Evolutionary conservation across 2,888 invertebrate species (phyloP), one percentile per base, ranked within the genome.

Genomic region (Andricus quercusramuli): DNA sequence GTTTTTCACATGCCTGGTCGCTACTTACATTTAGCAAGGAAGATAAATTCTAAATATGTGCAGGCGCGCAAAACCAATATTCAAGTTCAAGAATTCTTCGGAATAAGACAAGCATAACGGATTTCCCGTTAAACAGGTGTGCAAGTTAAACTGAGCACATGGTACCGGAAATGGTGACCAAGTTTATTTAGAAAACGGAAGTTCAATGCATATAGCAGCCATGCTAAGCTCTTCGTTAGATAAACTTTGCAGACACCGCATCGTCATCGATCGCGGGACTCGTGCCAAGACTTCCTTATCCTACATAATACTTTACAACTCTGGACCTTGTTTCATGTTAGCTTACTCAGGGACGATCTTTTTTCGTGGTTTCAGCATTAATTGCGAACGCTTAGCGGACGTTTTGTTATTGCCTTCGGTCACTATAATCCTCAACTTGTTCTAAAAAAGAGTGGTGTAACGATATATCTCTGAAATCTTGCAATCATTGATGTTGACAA

Each of bases 171-270:
- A 79, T 86, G 78, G 77, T 78, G 86, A 86, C 82, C 83, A 88
- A 89, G 87, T 89, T 89, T 89, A 87, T 89, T 89, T 88, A 89
- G 86, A 85, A 89, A 85, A 85, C 81, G 80, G 83, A 86, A 87
- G 84, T 86, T 86, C 79, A 25, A 83, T 78, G 84, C 84, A 84
- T 82, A 47, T 13, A 83, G 79, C 81, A 80, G 82, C 80, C 85
- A 83, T 82, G 83, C 32, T 88, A 87, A 90, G 87, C 90, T 51
- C 44, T 68, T 51, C 51, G 70, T 70, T 70, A 70, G 70, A 88
- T 90, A 89, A 90, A 90, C 90, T 90, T 90, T 89, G 86, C 86
- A 88, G 89, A 88, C 88, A 87, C 86, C 87, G 87, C 87, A 89
- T 88, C 84, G 86, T 80, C 88, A 90, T 90, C 89, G 90, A 90